Percentiles rank a stretch among this genome's conserved stretches.
Conservation (phyloP, 2,113 vertebrate species). For the Phodopus roborovskii region DNA sequence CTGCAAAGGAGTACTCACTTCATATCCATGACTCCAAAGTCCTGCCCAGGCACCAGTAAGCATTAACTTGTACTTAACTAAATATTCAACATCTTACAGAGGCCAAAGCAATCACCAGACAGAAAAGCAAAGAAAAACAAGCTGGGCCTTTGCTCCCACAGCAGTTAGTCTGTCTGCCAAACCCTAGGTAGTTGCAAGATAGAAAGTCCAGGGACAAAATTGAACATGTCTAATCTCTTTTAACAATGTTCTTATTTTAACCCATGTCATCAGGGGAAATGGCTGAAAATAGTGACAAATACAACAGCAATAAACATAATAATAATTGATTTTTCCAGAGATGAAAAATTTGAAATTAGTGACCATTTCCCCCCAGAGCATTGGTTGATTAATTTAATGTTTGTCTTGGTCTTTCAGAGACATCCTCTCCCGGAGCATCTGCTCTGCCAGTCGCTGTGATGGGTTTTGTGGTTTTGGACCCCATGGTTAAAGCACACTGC, state of each 20-base stretch:
- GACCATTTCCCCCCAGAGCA: slow-evolving; percentile 85
- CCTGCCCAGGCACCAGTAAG: background rate
- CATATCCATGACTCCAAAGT: background rate
- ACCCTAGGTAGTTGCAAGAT: slow-evolving; percentile 11
- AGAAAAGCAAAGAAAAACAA: slow-evolving; percentile 38
- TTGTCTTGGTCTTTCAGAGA: slow-evolving; percentile 85
- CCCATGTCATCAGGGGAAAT: slow-evolving; percentile 82
- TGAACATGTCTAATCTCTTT: slow-evolving; percentile 73
- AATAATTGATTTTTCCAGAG: slow-evolving; percentile 89
- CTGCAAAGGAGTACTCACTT: background rate
- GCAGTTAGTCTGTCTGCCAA: background rate
- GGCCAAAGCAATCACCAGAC: background rate
- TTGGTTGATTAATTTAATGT: slow-evolving; percentile 88
- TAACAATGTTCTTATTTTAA: slow-evolving; percentile 75
- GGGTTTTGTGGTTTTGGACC: slow-evolving; percentile 73
- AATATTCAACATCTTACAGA: background rate
- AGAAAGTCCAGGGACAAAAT: slow-evolving; percentile 68
- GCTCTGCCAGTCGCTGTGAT: slow-evolving; percentile 80
- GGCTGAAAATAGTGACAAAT: slow-evolving; percentile 86
- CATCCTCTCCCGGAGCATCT: slow-evolving; percentile 78
- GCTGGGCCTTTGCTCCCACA: background rate
- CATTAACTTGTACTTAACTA: background rate
- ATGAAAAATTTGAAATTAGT: slow-evolving; percentile 90
- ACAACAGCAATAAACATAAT: slow-evolving; percentile 90
- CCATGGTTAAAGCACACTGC: slow-evolving; percentile 75